Evolutionary conservation across 2,888 invertebrate species (phyloP).

Genomic region (Pedicia rivosa): DNA sequence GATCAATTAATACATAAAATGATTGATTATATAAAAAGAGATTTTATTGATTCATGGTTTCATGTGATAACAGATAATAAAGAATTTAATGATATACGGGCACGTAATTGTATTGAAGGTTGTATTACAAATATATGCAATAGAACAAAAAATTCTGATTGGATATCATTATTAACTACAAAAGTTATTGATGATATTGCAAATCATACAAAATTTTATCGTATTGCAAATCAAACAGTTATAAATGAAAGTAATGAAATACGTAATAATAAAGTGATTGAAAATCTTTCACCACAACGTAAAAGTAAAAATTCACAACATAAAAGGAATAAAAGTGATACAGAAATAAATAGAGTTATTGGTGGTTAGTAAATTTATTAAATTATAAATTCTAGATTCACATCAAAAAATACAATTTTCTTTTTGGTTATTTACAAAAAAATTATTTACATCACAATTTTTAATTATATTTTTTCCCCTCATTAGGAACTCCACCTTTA

Average conservation of each 20-base stretch:
- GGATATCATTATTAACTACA: constrained; percentile 14
- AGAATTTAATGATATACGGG: constrained; percentile 14
- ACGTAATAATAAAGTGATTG: constrained; percentile 21
- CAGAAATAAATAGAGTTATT: constrained; percentile 49
- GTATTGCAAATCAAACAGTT: constrained; percentile 12
- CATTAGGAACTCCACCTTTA: constrained; percentile 4
- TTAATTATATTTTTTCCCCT: no score
- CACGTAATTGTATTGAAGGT: constrained; percentile 14
- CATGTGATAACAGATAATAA: constrained; percentile 13
- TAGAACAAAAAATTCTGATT: constrained; percentile 13
- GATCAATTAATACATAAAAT: constrained; percentile 15
- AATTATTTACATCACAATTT: no score
- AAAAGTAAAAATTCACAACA: constrained; percentile 33
- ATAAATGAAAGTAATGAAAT: constrained; percentile 8
- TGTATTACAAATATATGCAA: constrained; percentile 13
- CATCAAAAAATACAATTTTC: no score
- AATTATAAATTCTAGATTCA: neutral
- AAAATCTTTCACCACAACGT: constrained; percentile 19
- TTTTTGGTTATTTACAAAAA: no score
- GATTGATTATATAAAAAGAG: constrained; percentile 14
- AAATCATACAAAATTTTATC: constrained; percentile 13
- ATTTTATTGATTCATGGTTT: constrained; percentile 16
- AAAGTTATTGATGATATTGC: constrained; percentile 15
- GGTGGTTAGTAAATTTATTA: constrained; percentile 26
- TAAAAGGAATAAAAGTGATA: constrained; percentile 56